A percentile compares a stretch with the other conserved stretches of the same genome.
Conservation (phyloP, 2,797 vertebrate genomes). For the Morelia viridis region DNA sequence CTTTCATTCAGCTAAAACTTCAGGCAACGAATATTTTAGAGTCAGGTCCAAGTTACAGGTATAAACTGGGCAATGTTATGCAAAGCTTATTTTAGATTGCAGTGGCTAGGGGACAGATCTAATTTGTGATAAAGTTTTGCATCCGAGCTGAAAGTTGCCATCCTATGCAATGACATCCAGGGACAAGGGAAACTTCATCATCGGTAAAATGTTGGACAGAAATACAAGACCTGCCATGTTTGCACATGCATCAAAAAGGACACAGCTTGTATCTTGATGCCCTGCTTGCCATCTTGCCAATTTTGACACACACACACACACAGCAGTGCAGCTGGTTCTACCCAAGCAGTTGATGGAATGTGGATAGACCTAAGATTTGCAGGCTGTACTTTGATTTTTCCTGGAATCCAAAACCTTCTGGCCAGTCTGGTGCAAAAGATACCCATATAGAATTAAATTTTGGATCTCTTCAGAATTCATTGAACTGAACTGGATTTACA, state of each 20-base stretch:
- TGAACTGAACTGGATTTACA: background rate
- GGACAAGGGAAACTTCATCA: background rate
- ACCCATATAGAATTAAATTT: background rate
- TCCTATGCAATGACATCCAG: background rate
- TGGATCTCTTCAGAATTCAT: background rate
- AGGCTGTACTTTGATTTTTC: background rate
- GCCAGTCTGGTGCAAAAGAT: background rate
- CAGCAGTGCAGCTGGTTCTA: background rate
- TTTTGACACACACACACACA: no score
- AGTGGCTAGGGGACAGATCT: background rate
- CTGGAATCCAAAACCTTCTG: background rate
- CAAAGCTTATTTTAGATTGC: background rate
- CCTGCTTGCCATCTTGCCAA: no score
- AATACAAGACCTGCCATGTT: no score
- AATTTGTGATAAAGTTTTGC: background rate
- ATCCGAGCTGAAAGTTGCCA: background rate
- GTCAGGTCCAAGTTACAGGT: background rate
- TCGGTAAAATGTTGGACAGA: no score
- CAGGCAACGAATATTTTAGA: background rate
- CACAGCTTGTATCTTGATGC: no score
- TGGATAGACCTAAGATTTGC: background rate
- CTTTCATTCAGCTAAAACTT: background rate
- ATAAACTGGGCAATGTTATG: background rate
- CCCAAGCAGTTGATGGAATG: background rate
- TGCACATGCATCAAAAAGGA: no score